Conservation (phyloP, 2,888 invertebrate species). For the Mythimna albipuncta region DNA sequence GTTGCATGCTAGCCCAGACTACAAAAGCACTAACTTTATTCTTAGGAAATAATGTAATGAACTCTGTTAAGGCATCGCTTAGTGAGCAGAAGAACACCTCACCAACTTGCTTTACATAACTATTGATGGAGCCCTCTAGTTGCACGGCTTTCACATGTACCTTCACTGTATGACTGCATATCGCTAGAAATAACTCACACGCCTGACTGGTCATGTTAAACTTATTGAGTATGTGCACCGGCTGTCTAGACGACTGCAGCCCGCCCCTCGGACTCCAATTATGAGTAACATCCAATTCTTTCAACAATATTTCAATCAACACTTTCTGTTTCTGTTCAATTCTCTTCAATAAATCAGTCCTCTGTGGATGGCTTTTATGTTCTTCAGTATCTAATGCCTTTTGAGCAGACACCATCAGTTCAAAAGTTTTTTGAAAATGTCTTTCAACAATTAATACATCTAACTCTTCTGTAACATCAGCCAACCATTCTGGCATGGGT, state of each 20-base stretch:
- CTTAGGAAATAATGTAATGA: conserved; percentile 94
- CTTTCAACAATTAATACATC: conserved; percentile 98
- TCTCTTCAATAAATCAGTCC: conserved; percentile 86
- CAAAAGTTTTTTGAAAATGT: conserved; percentile 98
- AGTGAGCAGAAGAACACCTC: conserved; percentile 96
- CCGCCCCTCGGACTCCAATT: conserved; percentile 98
- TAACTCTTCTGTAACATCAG: conserved; percentile 97
- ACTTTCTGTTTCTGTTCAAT: conserved; percentile 93
- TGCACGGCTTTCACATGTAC: conserved; percentile 95
- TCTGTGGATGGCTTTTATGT: conserved; percentile 83
- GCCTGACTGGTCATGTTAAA: conserved; percentile 93
- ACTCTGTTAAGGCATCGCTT: conserved; percentile 92
- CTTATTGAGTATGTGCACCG: conserved; percentile 95
- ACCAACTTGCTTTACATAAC: conserved; percentile 95
- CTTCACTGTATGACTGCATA: conserved; percentile 95
- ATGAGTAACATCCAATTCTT: conserved; percentile 96
- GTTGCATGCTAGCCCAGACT: conserved; percentile 97
- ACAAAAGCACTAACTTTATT: conserved; percentile 93
- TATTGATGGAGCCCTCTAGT: conserved; percentile 94
- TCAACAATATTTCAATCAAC: conserved; percentile 96
- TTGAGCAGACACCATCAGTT: conserved; percentile 92
- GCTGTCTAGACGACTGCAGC: conserved; percentile 95
- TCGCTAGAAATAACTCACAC: conserved; percentile 95
- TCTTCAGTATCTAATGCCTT: conserved; percentile 83
- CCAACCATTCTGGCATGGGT: conserved; percentile 95